phyloP scores from a whole-genome alignment of 2,113 vertebrate species.

The Gambusia affinis region DNA sequence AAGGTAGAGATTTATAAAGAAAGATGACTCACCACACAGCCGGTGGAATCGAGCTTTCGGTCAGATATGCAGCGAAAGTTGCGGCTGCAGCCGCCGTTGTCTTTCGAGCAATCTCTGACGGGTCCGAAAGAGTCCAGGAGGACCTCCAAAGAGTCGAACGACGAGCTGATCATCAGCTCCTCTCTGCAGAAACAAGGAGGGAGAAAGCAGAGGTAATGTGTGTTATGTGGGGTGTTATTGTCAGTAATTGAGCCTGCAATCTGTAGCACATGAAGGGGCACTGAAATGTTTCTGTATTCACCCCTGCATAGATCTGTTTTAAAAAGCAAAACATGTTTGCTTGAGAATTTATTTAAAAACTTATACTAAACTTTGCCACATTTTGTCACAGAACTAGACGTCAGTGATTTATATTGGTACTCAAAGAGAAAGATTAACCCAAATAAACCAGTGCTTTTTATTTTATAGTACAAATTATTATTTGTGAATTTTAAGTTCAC shows the following conservation, averaged over 20 bases:
- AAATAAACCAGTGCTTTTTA: too few species aligned
- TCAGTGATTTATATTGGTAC: too few species aligned
- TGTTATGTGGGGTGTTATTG: not conserved
- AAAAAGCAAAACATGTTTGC: not conserved
- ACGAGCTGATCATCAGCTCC: conserved; percentile 97
- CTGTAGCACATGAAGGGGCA: not conserved
- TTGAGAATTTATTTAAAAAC: not conserved
- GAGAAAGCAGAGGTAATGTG: not conserved
- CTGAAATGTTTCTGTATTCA: not conserved
- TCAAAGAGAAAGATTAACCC: too few species aligned
- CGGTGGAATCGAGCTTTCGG: conserved; percentile 94
- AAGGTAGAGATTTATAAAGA: not conserved
- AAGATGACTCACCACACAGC: conserved; percentile 89
- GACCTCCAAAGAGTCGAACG: conserved; percentile 97
- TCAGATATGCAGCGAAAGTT: conserved; percentile 98
- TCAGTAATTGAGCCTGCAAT: not conserved
- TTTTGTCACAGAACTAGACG: too few species aligned
- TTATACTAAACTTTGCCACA: too few species aligned
- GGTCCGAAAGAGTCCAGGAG: conserved; percentile 97
- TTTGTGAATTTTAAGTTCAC: too few species aligned
- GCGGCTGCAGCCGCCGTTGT: conserved; percentile 96
- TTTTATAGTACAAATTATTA: too few species aligned
- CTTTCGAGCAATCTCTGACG: conserved; percentile 93
- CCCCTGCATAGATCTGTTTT: not conserved
- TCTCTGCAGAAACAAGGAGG: conserved; percentile 79